These are phyloP conservation scores for Squalus acanthias DNA, from an alignment of 2,797 vertebrate genomes.

Conservation along the genomic window DNA sequence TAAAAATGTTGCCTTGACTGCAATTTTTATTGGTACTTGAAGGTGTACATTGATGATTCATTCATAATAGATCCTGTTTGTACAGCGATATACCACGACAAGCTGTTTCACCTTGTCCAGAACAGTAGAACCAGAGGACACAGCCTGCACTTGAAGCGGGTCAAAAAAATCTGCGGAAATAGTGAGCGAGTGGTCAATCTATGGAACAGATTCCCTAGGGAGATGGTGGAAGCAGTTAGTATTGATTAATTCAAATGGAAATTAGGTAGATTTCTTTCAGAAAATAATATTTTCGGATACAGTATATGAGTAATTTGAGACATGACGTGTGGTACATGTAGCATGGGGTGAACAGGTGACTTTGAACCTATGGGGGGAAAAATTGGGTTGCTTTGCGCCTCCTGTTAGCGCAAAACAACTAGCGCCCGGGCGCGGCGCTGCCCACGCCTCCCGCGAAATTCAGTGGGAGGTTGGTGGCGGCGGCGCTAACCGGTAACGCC, in stretches of 20 bases:
- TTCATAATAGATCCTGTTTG: background rate
- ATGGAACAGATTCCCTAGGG: background rate
- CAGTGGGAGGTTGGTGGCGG: no score
- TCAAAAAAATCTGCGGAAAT: background rate
- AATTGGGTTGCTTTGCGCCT: no score
- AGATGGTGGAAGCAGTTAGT: background rate
- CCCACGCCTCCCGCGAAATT: no score
- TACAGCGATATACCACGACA: background rate
- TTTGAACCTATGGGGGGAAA: background rate
- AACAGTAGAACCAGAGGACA: background rate
- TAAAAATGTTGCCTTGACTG: background rate
- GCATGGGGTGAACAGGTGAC: background rate
- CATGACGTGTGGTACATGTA: background rate
- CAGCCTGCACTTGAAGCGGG: background rate
- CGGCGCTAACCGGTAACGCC: no score
- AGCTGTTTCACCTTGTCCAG: background rate
- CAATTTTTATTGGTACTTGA: background rate
- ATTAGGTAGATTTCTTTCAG: background rate
- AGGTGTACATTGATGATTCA: background rate
- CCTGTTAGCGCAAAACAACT: no score
- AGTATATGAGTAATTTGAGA: background rate
- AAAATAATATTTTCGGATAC: background rate
- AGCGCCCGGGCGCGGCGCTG: no score
- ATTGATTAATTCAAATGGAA: background rate
- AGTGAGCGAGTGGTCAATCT: background rate